phyloP scores from a whole-genome alignment of 2,888 invertebrate genomes.

The Nycteola revayana region DNA sequence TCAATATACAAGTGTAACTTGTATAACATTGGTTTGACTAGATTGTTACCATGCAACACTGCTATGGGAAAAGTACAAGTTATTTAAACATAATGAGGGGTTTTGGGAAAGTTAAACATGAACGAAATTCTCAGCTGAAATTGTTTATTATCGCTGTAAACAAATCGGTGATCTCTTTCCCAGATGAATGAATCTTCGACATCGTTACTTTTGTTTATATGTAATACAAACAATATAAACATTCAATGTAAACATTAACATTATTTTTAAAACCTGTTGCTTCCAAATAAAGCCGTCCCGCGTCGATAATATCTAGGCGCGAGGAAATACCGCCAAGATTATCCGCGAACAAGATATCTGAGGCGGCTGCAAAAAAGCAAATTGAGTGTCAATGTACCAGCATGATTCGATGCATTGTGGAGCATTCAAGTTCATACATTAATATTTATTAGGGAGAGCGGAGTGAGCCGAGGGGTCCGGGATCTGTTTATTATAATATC shows the following conservation, averaged over 20 bases:
- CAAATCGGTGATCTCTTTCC: constrained; percentile 19
- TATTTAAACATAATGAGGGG: background rate
- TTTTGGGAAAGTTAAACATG: constrained; percentile 18
- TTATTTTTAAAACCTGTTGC: constrained; percentile 15
- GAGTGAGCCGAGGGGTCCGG: constrained; percentile 60
- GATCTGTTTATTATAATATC: constrained; percentile 81
- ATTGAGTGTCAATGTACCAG: constrained; percentile 80
- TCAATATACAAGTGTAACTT: background rate
- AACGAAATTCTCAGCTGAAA: constrained; percentile 22
- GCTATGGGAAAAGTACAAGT: background rate
- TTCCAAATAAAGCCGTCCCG: constrained; percentile 4
- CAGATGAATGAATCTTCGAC: constrained; percentile 22
- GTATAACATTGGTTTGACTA: background rate
- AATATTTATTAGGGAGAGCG: constrained; percentile 77
- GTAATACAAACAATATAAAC: too few relatives aligned
- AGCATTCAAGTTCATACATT: constrained; percentile 77
- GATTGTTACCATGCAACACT: background rate
- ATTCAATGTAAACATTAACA: constrained; percentile 22
- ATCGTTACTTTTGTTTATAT: constrained; percentile 17
- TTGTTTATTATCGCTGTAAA: constrained; percentile 31
- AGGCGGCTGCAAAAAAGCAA: constrained; percentile 57
- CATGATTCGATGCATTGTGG: constrained; percentile 65
- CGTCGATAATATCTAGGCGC: constrained; percentile 10
- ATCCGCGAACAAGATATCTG: constrained; percentile 33
- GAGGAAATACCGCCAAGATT: constrained; percentile 28